Percentiles rank a stretch among this genome's conserved stretches.
Evolutionary conservation across 2,113 vertebrate genomes (phyloP).

Genomic region (mouse (Mus musculus)): DNA sequence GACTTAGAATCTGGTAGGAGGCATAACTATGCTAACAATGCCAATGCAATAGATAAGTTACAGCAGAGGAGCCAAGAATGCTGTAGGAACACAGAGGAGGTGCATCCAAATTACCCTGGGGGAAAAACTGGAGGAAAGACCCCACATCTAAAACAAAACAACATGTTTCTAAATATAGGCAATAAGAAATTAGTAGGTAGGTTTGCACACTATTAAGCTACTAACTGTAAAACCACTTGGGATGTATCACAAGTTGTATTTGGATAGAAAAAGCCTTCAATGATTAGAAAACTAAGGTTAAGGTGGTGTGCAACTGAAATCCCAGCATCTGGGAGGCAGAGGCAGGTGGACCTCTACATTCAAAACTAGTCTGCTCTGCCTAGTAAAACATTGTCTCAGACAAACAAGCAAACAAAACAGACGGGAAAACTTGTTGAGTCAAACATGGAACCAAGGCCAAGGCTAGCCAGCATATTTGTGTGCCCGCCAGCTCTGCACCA

Average conservation of each 20-base stretch:
- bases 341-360: not conserved
- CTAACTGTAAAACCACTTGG: not conserved
- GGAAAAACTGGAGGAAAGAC: not conserved
- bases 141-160: not conserved
- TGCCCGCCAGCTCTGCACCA: not conserved
- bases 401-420: not conserved
- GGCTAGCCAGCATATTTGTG: not conserved
- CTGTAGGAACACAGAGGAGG: not conserved
- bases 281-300: not conserved
- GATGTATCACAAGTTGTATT: not conserved
- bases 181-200: not conserved
- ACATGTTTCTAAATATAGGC: not conserved
- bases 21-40: not conserved
- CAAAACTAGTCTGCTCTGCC: not conserved
- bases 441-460: not conserved
- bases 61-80: not conserved
- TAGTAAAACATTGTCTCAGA: not conserved
- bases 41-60: not conserved
- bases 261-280: not conserved
- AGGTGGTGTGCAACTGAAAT: not conserved
- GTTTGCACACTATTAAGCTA: not conserved
- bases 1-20: not conserved
- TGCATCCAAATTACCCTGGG: not conserved
- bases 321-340: not conserved
- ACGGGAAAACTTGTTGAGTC: not conserved